These are phyloP conservation scores for Rhinoptilus africanus DNA, from an alignment of 2,113 vertebrate species.

Conservation along the genomic window DNA sequence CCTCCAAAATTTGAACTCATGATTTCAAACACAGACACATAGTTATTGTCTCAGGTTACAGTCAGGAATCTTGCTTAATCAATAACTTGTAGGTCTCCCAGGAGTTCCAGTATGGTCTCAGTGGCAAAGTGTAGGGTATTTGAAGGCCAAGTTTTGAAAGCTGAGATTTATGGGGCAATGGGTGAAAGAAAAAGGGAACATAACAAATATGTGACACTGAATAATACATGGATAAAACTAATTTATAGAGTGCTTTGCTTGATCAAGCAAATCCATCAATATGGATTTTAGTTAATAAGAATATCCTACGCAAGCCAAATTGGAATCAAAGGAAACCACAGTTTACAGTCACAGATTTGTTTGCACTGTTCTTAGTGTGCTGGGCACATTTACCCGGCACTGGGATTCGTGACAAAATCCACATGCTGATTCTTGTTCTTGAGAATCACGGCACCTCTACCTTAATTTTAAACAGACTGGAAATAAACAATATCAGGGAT, in stretches of 20 bases:
- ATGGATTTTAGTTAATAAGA: background rate
- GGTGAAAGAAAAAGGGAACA: rapidly evolving
- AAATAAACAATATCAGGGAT: background rate
- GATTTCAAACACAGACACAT: background rate
- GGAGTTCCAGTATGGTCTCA: background rate
- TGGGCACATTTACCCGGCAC: background rate
- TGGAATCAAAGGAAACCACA: background rate
- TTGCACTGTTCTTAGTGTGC: background rate
- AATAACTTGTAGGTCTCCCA: background rate
- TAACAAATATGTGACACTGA: background rate
- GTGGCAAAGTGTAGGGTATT: background rate
- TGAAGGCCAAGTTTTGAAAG: background rate
- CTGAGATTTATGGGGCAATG: rapidly evolving
- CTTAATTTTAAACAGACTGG: background rate
- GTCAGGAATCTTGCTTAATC: background rate
- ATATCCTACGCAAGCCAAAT: background rate
- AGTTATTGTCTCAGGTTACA: background rate
- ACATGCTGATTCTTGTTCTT: background rate
- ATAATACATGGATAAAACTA: background rate
- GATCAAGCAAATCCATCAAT: background rate
- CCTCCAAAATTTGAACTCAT: background rate
- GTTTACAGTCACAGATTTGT: background rate
- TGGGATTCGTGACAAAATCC: background rate
- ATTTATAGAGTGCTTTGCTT: background rate
- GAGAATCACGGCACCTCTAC: background rate